These are phyloP conservation scores for Daboia siamensis DNA, from an alignment of 2,113 vertebrate species.

Conservation along the genomic window DNA sequence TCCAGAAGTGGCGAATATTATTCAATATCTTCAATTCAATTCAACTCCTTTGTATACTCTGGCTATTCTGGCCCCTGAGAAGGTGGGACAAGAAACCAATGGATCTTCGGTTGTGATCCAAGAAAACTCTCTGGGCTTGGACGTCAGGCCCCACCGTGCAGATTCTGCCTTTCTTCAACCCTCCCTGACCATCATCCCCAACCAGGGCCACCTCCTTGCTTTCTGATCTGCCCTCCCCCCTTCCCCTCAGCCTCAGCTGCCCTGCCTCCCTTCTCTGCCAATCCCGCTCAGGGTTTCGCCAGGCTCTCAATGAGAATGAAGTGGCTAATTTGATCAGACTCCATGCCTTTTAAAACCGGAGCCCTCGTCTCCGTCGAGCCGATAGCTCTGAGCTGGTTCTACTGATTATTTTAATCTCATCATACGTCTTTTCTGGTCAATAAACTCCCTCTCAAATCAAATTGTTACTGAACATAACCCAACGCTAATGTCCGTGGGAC, in stretches of 20 bases:
- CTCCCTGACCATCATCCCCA: neutral
- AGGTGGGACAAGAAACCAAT: neutral
- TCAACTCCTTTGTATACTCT: neutral
- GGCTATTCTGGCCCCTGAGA: neutral
- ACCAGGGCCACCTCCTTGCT: neutral
- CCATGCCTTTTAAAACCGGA: conserved; percentile 52
- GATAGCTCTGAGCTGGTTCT: conserved; percentile 66
- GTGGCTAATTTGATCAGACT: conserved; percentile 76
- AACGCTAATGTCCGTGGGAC: conserved; percentile 66
- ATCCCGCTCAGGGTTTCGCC: conserved; percentile 61
- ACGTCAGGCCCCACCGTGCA: neutral
- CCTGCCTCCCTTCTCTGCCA: conserved; percentile 37
- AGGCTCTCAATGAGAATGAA: conserved; percentile 77
- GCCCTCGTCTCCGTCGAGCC: conserved; percentile 52
- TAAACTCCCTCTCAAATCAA: conserved; percentile 87
- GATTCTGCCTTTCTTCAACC: neutral
- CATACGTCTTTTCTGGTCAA: conserved; percentile 92
- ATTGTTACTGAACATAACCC: conserved; percentile 84
- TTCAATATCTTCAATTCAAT: too few species aligned
- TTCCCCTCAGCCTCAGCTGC: neutral
- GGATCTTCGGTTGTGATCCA: neutral
- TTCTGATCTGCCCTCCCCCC: conserved; percentile 7
- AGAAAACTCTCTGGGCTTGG: neutral
- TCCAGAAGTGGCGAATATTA: too few species aligned
- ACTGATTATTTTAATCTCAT: conserved; percentile 84